These are phyloP conservation scores for Drosophila diplacantha DNA, from an alignment of 2,888 invertebrate genomes.

Conservation along the genomic window DNA sequence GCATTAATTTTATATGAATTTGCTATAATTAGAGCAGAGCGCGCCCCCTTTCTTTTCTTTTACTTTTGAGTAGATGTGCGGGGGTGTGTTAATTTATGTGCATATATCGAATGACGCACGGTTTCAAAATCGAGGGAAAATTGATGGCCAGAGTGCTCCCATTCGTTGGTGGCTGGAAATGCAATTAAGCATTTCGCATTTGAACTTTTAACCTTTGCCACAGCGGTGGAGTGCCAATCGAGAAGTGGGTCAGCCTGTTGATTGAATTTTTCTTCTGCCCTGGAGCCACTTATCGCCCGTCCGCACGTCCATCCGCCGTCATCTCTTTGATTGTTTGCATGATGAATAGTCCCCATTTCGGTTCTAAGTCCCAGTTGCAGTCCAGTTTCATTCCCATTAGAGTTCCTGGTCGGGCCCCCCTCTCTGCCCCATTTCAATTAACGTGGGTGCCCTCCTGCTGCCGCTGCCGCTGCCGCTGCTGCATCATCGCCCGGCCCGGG, in stretches of 20 bases:
- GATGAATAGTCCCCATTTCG: slow-evolving; percentile 15
- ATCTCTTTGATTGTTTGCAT: slow-evolving; percentile 51
- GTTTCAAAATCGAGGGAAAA: slow-evolving; percentile 14
- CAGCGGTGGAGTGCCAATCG: slow-evolving; percentile 12
- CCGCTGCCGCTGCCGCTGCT: too few relatives aligned
- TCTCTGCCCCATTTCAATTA: slow-evolving; percentile 56
- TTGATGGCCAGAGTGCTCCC: slow-evolving; percentile 5
- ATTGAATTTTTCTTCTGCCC: slow-evolving; percentile 53
- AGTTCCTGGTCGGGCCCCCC: background rate
- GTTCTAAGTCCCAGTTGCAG: slow-evolving; percentile 1
- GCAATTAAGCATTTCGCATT: slow-evolving; percentile 54
- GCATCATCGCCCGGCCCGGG: slow-evolving; percentile 1
- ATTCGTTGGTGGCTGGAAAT: slow-evolving; percentile 27
- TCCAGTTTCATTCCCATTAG: slow-evolving; percentile 11
- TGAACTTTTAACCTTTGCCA: slow-evolving; percentile 60
- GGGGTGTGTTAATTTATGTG: slow-evolving; percentile 12
- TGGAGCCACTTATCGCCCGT: slow-evolving; percentile 50
- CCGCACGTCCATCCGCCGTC: slow-evolving; percentile 36
- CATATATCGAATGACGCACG: slow-evolving; percentile 9
- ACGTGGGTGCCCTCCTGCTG: slow-evolving; percentile 32
- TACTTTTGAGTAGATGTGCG: background rate
- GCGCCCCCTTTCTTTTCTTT: background rate
- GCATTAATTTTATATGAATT: slow-evolving; percentile 11
- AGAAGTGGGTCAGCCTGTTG: slow-evolving; percentile 60
- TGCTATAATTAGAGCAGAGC: slow-evolving; percentile 22